These are phyloP conservation scores for Ceratothoa steindachneri DNA, from an alignment of 2,888 invertebrate genomes.

Conservation along the genomic window DNA sequence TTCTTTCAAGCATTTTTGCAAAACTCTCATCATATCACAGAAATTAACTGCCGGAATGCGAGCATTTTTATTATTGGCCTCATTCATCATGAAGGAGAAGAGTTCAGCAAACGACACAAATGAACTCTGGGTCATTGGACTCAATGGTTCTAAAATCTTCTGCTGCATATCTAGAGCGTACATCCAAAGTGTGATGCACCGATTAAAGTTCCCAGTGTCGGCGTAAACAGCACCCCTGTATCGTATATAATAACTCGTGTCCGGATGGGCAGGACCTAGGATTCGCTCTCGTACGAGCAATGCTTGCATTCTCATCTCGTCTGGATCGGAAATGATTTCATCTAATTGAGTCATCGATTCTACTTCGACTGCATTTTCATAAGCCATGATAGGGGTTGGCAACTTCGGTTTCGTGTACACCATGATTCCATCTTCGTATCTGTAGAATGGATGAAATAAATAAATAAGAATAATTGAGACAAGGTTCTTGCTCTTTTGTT, in stretches of 20 bases:
- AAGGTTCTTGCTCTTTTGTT: no score
- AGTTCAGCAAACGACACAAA: slow-evolving; percentile 91
- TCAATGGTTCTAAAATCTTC: slow-evolving; percentile 82
- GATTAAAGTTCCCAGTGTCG: slow-evolving; percentile 83
- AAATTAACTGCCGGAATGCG: slow-evolving; percentile 60
- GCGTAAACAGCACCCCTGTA: slow-evolving; percentile 91
- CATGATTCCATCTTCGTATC: slow-evolving; percentile 6
- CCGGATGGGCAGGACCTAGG: slow-evolving; percentile 85
- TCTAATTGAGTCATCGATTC: slow-evolving; percentile 72
- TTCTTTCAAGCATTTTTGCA: slow-evolving; percentile 68
- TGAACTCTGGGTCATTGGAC: slow-evolving; percentile 90
- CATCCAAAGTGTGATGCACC: slow-evolving; percentile 90
- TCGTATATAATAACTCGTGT: slow-evolving; percentile 92
- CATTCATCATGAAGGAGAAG: slow-evolving; percentile 89
- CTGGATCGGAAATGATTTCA: slow-evolving; percentile 84
- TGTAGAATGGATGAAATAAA: background rate
- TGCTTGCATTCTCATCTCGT: slow-evolving; percentile 87
- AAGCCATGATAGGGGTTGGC: slow-evolving; percentile 72
- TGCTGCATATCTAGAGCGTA: slow-evolving; percentile 96
- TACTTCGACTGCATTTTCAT: slow-evolving; percentile 82
- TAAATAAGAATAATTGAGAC: no score
- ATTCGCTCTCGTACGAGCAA: slow-evolving; percentile 87
- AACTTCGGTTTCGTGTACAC: slow-evolving; percentile 70
- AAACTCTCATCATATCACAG: slow-evolving; percentile 75
- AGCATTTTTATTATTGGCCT: slow-evolving; percentile 53